Base-by-base conservation (phyloP, 2,888 invertebrate species). In the Aleiodes testaceus region DNA sequence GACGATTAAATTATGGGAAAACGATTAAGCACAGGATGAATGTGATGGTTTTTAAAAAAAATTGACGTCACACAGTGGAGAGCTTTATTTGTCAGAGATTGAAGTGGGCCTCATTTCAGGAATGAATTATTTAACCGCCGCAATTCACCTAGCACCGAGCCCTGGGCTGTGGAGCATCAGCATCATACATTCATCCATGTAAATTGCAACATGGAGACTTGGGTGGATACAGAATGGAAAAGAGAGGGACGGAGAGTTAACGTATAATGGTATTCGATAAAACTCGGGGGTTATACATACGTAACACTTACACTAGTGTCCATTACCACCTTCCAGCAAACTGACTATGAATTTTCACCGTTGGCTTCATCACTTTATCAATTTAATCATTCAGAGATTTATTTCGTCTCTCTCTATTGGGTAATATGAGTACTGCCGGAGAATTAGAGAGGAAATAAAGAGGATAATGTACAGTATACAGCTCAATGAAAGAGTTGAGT, bases 181-280 rank as follows among this genome's bases (percentile, higher is more conserved):
- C 50, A 47, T 49, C 69, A 69, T 69, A 44, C 52, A 69, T 63
- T 64, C 64, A 69, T 36, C 44, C 63, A 45, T 69, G 64, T 69
- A 69, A 69, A 69, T 69, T 69, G 64, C 64, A 52, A 44, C 52
- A 69, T 63, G 22, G 45, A 45, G 22, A 63, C 45, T 20, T 5
- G 1, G 16, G 12, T 18, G 20, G 14, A 11, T 55, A 55, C 45
- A 22, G 45, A 20, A 36, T 36, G 36, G 12, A 45, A 11, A 22
- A 20, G 63, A 63, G 63, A 63, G 47, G n/a, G 45, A 63, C n/a
- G n/a, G 63, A 47, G 63, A 45, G 47, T 45, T 22, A 63, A 42
- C 18, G 26, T 11, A 36, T 64, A 69, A 69, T 64, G 44, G 63
- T 20, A 49, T 52, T 69, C 64, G 69, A 69, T 69, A 69, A 63